A percentile compares a stretch with the other conserved stretches of the same genome.
Evolutionary conservation across 2,113 vertebrate genomes (phyloP).

Genomic region (Parotia lawesii): DNA sequence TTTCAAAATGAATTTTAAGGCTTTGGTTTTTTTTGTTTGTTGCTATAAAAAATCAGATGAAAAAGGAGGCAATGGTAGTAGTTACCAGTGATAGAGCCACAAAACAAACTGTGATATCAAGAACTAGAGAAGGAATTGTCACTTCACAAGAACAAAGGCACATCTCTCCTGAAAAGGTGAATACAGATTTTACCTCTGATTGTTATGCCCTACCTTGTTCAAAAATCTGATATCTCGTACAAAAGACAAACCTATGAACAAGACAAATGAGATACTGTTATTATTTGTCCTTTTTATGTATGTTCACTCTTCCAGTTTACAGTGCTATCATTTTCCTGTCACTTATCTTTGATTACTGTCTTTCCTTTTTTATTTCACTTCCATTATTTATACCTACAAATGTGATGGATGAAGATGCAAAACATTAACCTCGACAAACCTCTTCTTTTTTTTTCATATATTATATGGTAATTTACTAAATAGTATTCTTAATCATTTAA

Average conservation of each 20-base stretch:
- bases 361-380: not conserved
- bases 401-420: not conserved
- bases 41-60: slow-evolving; percentile 69
- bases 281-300: not conserved
- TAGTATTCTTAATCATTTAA: not conserved
- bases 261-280: not conserved
- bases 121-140: slow-evolving; percentile 73
- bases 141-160: slow-evolving; percentile 73
- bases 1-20: not conserved
- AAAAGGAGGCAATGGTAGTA: slow-evolving; percentile 73
- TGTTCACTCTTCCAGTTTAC: not conserved
- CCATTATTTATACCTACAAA: not conserved
- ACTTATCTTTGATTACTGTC: not conserved
- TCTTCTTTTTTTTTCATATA: not conserved
- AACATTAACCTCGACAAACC: not conserved
- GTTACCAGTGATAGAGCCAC: slow-evolving; percentile 72
- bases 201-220: not conserved
- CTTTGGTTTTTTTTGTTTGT: slow-evolving; percentile 11
- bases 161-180: slow-evolving; percentile 78
- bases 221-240: not conserved
- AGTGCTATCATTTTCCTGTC: not conserved
- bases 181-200: slow-evolving; percentile 18
- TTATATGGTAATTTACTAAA: not conserved
- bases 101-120: slow-evolving; percentile 72
- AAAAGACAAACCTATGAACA: not conserved